phyloP scores from a whole-genome alignment of 2,797 vertebrate genomes.

The Sebastes alutus region DNA sequence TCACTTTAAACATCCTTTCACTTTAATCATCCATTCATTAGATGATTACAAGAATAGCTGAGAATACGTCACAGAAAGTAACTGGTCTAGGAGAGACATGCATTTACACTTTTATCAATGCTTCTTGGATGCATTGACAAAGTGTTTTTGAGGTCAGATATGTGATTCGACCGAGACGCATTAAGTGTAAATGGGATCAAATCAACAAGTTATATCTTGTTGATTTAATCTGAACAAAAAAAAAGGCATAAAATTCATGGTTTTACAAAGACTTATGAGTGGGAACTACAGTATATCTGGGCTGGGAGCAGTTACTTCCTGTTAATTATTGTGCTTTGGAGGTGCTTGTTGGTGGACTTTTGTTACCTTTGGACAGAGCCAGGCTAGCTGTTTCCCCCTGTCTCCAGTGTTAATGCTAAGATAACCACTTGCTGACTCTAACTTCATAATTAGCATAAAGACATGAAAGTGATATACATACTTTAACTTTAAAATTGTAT shows the following conservation, averaged over 20 bases:
- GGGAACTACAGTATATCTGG: neutral
- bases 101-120: too few relatives aligned
- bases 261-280: neutral
- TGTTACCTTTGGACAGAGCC: neutral
- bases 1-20: neutral
- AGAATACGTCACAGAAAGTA: neutral
- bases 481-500: neutral
- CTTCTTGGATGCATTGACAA: too few relatives aligned
- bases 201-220: neutral
- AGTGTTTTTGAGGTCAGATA: too few relatives aligned
- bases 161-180: too few relatives aligned
- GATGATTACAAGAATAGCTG: neutral
- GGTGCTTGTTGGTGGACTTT: too few relatives aligned
- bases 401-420: fast-evolving
- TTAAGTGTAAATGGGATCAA: too few relatives aligned
- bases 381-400: too few relatives aligned
- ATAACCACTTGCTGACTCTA: neutral
- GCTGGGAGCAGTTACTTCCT: neutral
- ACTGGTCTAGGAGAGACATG: too few relatives aligned
- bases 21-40: neutral
- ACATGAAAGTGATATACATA: neutral
- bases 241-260: neutral
- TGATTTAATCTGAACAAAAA: neutral
- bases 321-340: neutral
- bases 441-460: neutral